Conservation (phyloP, 2,888 invertebrate species). For the Branchipolynoe longqiensis region DNA sequence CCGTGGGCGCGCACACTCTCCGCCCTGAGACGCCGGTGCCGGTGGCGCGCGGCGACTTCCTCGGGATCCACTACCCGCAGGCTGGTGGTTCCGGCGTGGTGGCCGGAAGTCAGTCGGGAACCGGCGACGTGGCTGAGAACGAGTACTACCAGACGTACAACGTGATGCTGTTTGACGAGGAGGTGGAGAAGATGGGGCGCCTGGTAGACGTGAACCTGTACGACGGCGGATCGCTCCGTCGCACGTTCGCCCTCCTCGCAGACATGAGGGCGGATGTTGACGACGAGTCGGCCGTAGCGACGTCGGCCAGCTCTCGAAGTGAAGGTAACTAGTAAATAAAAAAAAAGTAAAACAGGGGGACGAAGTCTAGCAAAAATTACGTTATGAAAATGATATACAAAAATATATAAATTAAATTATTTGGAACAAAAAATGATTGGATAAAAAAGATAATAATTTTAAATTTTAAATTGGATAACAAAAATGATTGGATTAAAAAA, state of each 20-base stretch:
- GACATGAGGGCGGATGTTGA: conserved; percentile 55
- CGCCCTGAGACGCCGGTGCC: conserved; percentile 68
- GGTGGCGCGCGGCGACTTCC: conserved; percentile 77
- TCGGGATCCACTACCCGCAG: conserved; percentile 77
- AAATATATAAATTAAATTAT: background rate
- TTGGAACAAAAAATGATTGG: background rate
- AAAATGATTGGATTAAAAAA: background rate
- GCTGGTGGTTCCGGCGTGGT: conserved; percentile 72
- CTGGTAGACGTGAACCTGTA: conserved; percentile 67
- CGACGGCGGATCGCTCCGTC: conserved; percentile 47
- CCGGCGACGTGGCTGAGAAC: conserved; percentile 66
- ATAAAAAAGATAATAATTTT: background rate
- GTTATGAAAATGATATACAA: background rate
- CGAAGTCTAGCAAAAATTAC: background rate
- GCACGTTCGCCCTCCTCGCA: conserved; percentile 71
- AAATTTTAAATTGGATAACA: background rate
- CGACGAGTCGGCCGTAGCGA: too few species aligned
- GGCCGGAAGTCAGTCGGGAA: conserved; percentile 70
- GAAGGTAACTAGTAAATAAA: conserved; percentile 28
- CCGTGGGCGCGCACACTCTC: conserved; percentile 70
- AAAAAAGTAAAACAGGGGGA: background rate
- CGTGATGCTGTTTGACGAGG: conserved; percentile 73
- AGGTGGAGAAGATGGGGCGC: conserved; percentile 67
- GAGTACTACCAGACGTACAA: conserved; percentile 76
- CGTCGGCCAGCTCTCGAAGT: background rate